These are phyloP conservation scores for Eulimnadia texana DNA, from an alignment of 1,140 invertebrate genomes.

Conservation along the genomic window DNA sequence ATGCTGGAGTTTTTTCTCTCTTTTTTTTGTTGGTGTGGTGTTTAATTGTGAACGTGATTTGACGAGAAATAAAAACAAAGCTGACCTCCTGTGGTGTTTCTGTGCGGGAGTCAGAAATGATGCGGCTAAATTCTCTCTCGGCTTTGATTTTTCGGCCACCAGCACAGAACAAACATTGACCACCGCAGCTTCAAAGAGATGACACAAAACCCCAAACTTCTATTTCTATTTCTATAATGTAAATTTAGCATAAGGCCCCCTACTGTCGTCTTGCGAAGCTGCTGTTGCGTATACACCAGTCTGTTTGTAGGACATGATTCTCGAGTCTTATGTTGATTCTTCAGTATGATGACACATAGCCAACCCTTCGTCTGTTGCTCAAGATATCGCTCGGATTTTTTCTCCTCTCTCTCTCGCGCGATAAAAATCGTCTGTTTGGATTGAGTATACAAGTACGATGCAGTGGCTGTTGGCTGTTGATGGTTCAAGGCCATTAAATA, in stretches of 20 bases:
- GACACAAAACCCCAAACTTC: too few species aligned
- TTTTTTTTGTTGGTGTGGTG: too few species aligned
- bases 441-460: neutral
- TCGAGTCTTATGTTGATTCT: too few species aligned
- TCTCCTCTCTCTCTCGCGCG: too few species aligned
- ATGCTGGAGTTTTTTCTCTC: neutral
- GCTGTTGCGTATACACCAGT: too few species aligned
- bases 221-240: neutral
- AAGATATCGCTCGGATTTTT: too few species aligned
- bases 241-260: neutral
- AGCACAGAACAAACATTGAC: neutral
- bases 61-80: neutral
- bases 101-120: neutral
- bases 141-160: neutral
- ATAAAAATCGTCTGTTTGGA: neutral
- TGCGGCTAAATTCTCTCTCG: neutral
- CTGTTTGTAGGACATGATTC: too few species aligned
- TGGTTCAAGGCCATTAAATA: neutral
- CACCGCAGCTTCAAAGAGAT: too few species aligned
- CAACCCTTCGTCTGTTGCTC: neutral
- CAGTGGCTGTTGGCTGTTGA: neutral
- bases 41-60: neutral
- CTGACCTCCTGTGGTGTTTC: neutral
- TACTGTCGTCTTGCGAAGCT: neutral
- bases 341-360: neutral